phyloP scores from a whole-genome alignment of 1,140 invertebrate genomes.

The Archegozetes longisetosus region DNA sequence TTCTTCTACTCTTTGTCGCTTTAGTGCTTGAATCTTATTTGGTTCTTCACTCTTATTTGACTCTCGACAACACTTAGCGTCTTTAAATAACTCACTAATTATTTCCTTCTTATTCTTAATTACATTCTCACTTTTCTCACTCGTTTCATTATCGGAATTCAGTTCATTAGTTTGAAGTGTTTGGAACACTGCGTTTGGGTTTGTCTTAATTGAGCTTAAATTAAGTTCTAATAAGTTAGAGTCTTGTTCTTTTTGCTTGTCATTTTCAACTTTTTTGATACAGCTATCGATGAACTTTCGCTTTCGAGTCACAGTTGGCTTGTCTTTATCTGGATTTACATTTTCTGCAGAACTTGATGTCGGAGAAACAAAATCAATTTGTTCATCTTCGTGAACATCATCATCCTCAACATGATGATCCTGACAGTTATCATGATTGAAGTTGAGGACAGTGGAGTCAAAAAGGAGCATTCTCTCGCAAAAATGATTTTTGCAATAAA shows the following conservation, averaged over 20 bases:
- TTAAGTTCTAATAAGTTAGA: neutral
- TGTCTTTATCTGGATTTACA: neutral
- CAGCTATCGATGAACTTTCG: neutral
- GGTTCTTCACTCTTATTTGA: neutral
- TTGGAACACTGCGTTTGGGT: neutral
- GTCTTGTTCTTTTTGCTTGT: neutral
- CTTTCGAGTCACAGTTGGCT: neutral
- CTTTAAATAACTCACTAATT: neutral
- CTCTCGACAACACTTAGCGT: neutral
- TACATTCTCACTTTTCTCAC: neutral
- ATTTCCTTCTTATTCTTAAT: neutral
- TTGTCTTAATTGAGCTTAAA: neutral
- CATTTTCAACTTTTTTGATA: neutral
- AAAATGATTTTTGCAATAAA: constrained; percentile 44
- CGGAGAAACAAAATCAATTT: neutral
- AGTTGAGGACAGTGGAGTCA: constrained; percentile 18
- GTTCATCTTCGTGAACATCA: neutral
- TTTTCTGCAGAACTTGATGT: neutral
- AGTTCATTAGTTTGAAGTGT: neutral
- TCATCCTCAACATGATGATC: neutral
- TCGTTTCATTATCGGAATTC: neutral
- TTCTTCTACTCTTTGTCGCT: neutral
- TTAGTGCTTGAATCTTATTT: neutral
- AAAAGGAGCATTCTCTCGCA: constrained; percentile 29
- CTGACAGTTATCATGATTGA: neutral